Base-by-base conservation (phyloP, 2,113 vertebrate species). In the Zosterops japonicus region DNA sequence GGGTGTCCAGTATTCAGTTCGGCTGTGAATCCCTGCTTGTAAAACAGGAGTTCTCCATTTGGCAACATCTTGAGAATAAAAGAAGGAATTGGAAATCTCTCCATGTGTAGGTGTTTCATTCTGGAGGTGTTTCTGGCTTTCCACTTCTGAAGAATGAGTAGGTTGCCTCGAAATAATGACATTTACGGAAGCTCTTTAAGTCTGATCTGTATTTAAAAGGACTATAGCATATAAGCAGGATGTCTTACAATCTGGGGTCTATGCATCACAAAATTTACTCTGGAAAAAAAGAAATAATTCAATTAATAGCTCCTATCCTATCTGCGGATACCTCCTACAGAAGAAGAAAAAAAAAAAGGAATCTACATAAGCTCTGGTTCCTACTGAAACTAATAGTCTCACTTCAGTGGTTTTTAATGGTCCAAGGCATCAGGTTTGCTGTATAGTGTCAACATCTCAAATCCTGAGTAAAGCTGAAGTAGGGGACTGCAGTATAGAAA, bases 81-180 rank as follows among this genome's bases (percentile, higher is more conserved):
- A 60, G 81, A 83, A 79, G 50, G 50, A 92, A 35, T 15, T 94
- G 71, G 63, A 90, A 86, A 63, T 93, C 85, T 90, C 61, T 78
- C 27, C 8, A 28, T 75, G 52, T 25, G 87, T 91, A 77, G 81
- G 60, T 78, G 64, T 93, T 95, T 87, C 42, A 14, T 70, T 50
- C 69, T 78, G 80, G 77, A 89, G 90, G 31, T 64, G 67, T 76
- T 96, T 83, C 79, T 94, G 79, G 36, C 75, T 90, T 94, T 93
- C 63, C 21, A 46, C 21, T 84, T 76, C 61, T 74, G 82, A 92
- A 94, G 82, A 80, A 93, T 27, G 67, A 91, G 85, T 92, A 95
- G 92, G 82, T 79, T 92, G 90, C 59, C 55, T 85, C 49, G 42
- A 93, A 92, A 83, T 83, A 90, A 82, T 69, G 84, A 85, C 78